Percentiles rank a stretch among this genome's conserved stretches.
Evolutionary conservation across 2,888 invertebrate species (phyloP).

Genomic region (Aphrophora alni): DNA sequence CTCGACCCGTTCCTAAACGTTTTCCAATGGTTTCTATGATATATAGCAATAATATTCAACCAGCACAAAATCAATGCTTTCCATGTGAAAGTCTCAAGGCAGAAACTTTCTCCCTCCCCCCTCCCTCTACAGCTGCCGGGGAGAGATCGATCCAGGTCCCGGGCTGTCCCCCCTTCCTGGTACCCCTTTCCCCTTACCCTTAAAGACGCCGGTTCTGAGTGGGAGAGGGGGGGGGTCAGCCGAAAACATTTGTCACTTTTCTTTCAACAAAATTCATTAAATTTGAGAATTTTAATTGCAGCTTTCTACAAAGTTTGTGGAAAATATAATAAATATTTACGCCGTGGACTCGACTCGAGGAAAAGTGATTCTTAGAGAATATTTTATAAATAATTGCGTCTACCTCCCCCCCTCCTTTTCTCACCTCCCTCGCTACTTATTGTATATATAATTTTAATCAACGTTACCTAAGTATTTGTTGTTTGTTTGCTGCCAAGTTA

Average conservation of each 20-base stretch:
- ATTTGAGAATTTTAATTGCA: constrained; percentile 6
- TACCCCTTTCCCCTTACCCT: not conserved
- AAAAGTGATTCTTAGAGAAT: not conserved
- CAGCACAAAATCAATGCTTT: not conserved
- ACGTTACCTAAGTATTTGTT: no score
- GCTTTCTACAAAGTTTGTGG: not conserved
- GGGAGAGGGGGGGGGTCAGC: not conserved
- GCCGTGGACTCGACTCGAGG: not conserved
- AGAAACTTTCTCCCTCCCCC: not conserved
- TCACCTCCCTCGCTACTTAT: no score
- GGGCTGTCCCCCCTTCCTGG: not conserved
- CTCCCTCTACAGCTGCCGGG: not conserved
- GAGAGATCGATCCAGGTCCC: constrained; percentile 9
- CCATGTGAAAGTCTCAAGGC: not conserved
- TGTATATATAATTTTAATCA: no score
- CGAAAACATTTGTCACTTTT: not conserved
- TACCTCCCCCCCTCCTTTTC: no score
- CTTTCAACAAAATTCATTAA: not conserved
- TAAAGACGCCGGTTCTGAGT: no score
- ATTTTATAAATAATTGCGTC: not conserved
- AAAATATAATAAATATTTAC: not conserved
- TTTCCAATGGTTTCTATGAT: not conserved
- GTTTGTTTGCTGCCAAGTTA: no score
- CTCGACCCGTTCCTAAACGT: not conserved
- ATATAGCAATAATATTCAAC: not conserved